Evolutionary conservation across 2,888 invertebrate genomes (phyloP).

Genomic region (Syrphus vitripennis): DNA sequence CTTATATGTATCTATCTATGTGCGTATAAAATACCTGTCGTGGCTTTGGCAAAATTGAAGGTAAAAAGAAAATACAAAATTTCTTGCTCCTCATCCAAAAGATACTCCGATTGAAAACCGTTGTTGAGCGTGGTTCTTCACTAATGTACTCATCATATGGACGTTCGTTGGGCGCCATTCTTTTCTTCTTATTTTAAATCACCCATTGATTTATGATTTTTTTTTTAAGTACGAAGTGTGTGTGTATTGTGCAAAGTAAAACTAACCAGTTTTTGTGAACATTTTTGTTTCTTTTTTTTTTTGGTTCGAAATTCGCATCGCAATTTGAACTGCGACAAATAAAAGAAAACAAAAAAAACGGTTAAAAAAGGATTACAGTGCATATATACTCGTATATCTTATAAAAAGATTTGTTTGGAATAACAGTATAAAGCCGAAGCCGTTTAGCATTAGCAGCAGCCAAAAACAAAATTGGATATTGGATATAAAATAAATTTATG

Average conservation of each 20-base stretch:
- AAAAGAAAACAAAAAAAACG: constrained; percentile 12
- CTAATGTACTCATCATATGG: constrained; percentile 34
- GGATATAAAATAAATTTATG: constrained; percentile 70
- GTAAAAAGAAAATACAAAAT: background rate
- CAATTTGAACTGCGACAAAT: constrained; percentile 9
- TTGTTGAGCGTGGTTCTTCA: constrained; percentile 24
- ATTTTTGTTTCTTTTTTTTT: too few relatives aligned
- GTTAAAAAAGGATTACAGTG: constrained; percentile 59
- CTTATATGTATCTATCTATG: constrained; percentile 19
- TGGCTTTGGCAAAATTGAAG: constrained; percentile 38
- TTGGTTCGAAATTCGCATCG: constrained; percentile 1
- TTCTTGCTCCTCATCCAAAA: constrained; percentile 25
- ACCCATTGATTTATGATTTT: constrained; percentile 17
- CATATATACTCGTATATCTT: constrained; percentile 27
- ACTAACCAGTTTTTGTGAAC: constrained; percentile 21
- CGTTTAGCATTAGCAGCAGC: constrained; percentile 14
- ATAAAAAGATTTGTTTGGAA: constrained; percentile 33
- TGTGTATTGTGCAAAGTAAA: background rate
- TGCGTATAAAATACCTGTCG: constrained; percentile 42
- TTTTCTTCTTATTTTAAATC: background rate
- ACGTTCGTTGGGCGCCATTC: constrained; percentile 39
- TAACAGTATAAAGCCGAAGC: constrained; percentile 19
- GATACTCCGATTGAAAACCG: constrained; percentile 24
- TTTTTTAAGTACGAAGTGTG: constrained; percentile 3
- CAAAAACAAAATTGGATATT: constrained; percentile 61